Base-by-base conservation (phyloP, 2,888 invertebrate species). In the Eupelmus urozonus region DNA sequence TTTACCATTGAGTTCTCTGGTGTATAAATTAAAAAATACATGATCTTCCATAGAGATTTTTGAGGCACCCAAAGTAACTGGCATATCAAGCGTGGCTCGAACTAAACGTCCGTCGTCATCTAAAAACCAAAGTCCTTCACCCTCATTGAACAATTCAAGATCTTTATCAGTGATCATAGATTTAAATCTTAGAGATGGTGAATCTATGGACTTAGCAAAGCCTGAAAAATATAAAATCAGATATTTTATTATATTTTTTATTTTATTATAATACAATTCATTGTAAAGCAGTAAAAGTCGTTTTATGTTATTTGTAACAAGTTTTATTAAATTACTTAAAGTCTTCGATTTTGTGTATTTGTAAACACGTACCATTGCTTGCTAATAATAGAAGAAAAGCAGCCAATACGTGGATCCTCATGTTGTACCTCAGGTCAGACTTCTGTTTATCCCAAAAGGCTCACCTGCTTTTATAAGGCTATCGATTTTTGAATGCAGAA, bases 11-110 rank as follows among this genome's bases (percentile, higher is more conserved):
- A 78, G 78, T 0, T 78, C n/a, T 65, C 60, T 78, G 3, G 85
- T 84, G 62, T 82, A 83, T 0, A 87, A 76, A 20, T 70, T 76
- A 53, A 87, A 87, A 7, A 65, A 57, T 0, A 87, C 85, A 0
- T 80, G 81, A 0, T 80, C 16, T 0, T 72, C 25, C 34, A 69
- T 51, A 40, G 63, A 40, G 13, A 70, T 5, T 1, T 51, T 29
- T 34, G 20, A 1, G 18, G n/a, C 1, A 18, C 3, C 20, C 7
- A 53, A 1, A 3, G 45, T 20, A 16, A 2, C 0, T 40, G 80
- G 73, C 23, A 74, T 55, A 1, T 76, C 67, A 73, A 16, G 20
- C 1, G 65, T 81, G 5, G 81, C 59, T 55, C 79, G 79, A 13
- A 83, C 78, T 2, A 80, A 45, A 42, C 81, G 59, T 11, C 82